Percentiles rank a stretch among this genome's conserved stretches.
phyloP scores from a whole-genome alignment of 2,797 vertebrate genomes.

The Halcyon chelicuti region DNA sequence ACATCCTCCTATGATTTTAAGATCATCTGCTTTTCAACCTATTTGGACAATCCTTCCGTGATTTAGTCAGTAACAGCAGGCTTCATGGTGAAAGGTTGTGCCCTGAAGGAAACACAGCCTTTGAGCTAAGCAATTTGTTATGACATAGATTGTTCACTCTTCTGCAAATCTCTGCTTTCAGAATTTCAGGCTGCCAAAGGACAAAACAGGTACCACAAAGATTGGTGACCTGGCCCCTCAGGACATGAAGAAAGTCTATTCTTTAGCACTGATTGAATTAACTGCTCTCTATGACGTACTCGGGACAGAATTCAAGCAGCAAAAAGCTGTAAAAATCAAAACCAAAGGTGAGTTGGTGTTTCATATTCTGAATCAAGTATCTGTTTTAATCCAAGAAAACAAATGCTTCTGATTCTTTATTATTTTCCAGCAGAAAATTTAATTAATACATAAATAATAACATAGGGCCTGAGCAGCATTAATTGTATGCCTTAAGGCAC shows the following conservation, averaged over 20 bases:
- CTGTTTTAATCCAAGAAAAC: neutral
- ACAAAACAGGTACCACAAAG: conserved; percentile 94
- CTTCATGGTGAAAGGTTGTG: neutral
- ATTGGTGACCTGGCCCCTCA: conserved; percentile 90
- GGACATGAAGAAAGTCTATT: conserved; percentile 94
- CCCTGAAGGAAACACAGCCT: neutral
- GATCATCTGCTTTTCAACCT: neutral
- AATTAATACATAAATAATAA: neutral
- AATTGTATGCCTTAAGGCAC: neutral
- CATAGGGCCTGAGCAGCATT: neutral
- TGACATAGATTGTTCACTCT: neutral
- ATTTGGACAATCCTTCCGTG: neutral
- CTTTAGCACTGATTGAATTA: conserved; percentile 91
- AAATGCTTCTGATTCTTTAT: neutral
- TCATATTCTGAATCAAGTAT: neutral
- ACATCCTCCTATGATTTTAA: neutral
- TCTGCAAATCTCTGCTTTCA: conserved; percentile 67
- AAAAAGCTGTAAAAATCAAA: conserved; percentile 92
- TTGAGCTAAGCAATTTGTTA: neutral
- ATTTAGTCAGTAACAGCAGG: neutral
- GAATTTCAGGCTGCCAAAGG: conserved; percentile 90
- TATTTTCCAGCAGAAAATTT: neutral
- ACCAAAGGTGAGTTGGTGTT: conserved; percentile 85
- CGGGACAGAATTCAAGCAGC: conserved; percentile 90
- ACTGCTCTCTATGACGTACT: conserved; percentile 91